Percentiles rank a stretch among this genome's conserved stretches.
These are phyloP conservation scores for Malurus alboscapulatus DNA, from an alignment of 2,113 vertebrate species.

Conservation along the genomic window DNA sequence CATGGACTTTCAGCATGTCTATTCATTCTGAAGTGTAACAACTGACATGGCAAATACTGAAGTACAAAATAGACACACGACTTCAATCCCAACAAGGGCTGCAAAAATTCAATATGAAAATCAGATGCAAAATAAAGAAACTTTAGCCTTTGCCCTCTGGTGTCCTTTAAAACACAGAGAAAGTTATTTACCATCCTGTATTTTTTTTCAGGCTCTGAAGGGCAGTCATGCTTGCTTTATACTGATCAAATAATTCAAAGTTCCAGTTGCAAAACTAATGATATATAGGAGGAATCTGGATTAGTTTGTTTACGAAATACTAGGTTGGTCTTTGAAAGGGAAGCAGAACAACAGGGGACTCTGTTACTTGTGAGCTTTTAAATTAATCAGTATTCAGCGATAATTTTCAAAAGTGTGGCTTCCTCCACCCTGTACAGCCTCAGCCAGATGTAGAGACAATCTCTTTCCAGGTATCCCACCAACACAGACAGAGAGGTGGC, in stretches of 20 bases:
- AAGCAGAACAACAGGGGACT: not conserved
- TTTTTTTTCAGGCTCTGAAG: not conserved
- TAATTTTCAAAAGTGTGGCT: not conserved
- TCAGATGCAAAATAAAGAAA: not conserved
- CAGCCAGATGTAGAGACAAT: not conserved
- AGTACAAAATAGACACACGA: not conserved
- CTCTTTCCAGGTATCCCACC: not conserved
- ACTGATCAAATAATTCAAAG: constrained; percentile 4
- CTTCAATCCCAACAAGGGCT: not conserved
- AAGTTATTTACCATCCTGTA: not conserved
- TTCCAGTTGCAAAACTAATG: constrained; percentile 2
- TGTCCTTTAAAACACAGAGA: not conserved
- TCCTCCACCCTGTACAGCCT: not conserved
- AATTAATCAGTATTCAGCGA: constrained; percentile 51
- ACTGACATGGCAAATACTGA: not conserved
- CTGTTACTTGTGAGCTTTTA: constrained; percentile 16
- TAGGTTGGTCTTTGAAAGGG: constrained; percentile 16
- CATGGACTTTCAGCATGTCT: not conserved
- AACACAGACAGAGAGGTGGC: not conserved
- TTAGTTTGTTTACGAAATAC: constrained; percentile 40
- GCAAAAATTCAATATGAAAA: not conserved
- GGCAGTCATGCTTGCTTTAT: not conserved
- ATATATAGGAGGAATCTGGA: constrained; percentile 35
- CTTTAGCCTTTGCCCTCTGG: not conserved
- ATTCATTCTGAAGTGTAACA: not conserved